phyloP scores from a whole-genome alignment of 92 coral and sea anemone genomes.

The Porites cylindrica region DNA sequence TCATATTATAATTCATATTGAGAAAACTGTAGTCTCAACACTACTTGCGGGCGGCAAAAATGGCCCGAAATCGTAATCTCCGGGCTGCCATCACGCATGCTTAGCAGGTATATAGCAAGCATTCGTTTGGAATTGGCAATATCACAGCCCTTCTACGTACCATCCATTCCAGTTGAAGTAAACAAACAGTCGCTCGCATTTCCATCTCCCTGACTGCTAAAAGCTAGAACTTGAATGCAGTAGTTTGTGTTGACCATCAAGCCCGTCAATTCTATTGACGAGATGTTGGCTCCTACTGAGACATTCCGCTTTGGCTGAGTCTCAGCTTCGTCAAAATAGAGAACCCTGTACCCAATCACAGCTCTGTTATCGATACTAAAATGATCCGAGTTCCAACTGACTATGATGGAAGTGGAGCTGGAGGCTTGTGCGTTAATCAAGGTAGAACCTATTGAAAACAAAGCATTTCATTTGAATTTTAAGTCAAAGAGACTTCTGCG shows the following conservation, averaged over 20 bases:
- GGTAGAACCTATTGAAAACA: too few species aligned
- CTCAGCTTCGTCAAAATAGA: slow-evolving; percentile 22
- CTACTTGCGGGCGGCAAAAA: too few species aligned
- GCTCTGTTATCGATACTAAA: slow-evolving; percentile 15
- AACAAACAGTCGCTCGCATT: slow-evolving; percentile 2
- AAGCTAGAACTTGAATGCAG: slow-evolving; percentile 39
- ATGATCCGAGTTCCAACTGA: slow-evolving; percentile 27
- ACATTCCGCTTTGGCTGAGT: background rate
- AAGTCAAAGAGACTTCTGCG: too few species aligned
- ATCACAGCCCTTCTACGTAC: background rate
- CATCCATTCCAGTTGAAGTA: slow-evolving; percentile 12
- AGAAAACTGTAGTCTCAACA: too few species aligned
- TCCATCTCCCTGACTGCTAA: slow-evolving; percentile 52
- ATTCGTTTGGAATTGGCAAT: too few species aligned
- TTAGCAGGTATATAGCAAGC: too few species aligned
- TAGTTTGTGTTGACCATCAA: slow-evolving; percentile 31
- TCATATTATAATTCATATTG: background rate
- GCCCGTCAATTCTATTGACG: background rate
- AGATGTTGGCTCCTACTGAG: background rate
- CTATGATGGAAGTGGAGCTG: slow-evolving; percentile 3
- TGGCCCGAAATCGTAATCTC: too few species aligned
- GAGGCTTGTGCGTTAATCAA: slow-evolving; percentile 17
- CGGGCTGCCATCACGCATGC: too few species aligned
- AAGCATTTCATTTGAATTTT: too few species aligned
- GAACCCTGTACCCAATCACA: slow-evolving; percentile 51